Base-by-base conservation (phyloP, 1,140 invertebrate genomes). In the Triops cancriformis region DNA sequence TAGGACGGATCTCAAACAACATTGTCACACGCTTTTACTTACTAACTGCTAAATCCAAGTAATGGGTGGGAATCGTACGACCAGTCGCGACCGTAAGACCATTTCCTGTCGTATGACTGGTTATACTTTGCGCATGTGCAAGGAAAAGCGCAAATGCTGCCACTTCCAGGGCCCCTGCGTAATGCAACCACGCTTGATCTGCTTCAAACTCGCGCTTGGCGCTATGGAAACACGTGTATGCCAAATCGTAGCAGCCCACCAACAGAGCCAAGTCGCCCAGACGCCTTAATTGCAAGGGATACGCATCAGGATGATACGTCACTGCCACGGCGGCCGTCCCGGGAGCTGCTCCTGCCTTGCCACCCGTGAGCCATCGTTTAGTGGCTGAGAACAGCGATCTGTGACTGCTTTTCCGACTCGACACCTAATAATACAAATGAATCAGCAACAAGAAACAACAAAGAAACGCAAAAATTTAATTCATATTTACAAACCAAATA, bases 151-250 rank as follows among this genome's bases (percentile, higher is more conserved):
- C 92, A 0, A 98, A 84, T 2, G 94, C 93, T 6, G 95, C 95
- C 95, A 98, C 98, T 87, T 98, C 96, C 72, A 97, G 85, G 26
- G 96, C 95, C 14, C 96, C 96, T 11, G 97, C 96, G 85, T 94
- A 98, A 84, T 97, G 95, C 14, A 98, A 86, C 97, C 96, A 99
- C 0, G 97, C 97, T 82, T 96, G 93, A 85, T 99, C 97, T 23
- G 91, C 92, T 81, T 93, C 93, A 85, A 99, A 99, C 83, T 99
- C 98, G 79, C 96, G 90, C 85, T 98, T 99, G 12, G 95, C 93
- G 23, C 93, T 91, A 84, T 99, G 96, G 85, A 98, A 99, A 0
- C 93, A 90, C 82, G 93, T 93, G 85, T 96, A 98, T 1, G 98
- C 95, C 76, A 93, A 86, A 79, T 91, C 90, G 86, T 98, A 99